These are phyloP conservation scores for Drosophila nigrodunni DNA, from an alignment of 1,140 invertebrate species.

Conservation along the genomic window DNA sequence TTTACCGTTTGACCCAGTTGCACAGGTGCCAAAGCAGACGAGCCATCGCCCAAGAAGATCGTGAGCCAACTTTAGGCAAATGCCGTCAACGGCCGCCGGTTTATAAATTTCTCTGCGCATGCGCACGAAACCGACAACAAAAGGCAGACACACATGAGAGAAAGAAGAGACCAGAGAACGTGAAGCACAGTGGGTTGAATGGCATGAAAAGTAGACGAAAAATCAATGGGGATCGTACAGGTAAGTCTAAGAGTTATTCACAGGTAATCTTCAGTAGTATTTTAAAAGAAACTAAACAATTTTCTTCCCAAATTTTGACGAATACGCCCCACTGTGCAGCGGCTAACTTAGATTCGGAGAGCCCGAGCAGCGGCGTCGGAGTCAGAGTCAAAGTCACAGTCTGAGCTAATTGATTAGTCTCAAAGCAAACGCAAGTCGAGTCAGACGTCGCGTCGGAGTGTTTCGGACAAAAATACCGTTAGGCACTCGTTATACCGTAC, in stretches of 20 bases:
- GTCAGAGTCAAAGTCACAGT: constrained; percentile 25
- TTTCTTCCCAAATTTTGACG: too few relatives aligned
- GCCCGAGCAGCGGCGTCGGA: constrained; percentile 3
- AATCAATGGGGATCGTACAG: too few relatives aligned
- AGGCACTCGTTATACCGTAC: background rate
- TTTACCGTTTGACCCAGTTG: constrained; percentile 76
- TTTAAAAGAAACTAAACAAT: background rate
- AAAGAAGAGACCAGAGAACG: background rate
- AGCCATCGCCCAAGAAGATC: background rate
- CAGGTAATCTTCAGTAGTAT: background rate
- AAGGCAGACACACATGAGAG: constrained; percentile 9
- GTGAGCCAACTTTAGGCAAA: constrained; percentile 25
- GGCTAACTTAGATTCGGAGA: background rate
- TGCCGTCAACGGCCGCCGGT: constrained; percentile 43
- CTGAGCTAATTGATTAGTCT: constrained; percentile 67
- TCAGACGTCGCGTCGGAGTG: constrained; percentile 28
- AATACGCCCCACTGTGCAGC: constrained; percentile 31
- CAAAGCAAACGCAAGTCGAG: constrained; percentile 45
- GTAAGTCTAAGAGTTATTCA: too few relatives aligned
- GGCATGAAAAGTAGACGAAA: background rate
- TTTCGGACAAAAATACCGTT: constrained; percentile 25
- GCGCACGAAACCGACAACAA: background rate
- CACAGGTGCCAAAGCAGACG: constrained; percentile 26
- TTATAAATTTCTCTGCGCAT: constrained; percentile 47
- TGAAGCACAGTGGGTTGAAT: background rate